Evolutionary conservation across 1,140 invertebrate species (phyloP).

Genomic region (Drosophila orosa): DNA sequence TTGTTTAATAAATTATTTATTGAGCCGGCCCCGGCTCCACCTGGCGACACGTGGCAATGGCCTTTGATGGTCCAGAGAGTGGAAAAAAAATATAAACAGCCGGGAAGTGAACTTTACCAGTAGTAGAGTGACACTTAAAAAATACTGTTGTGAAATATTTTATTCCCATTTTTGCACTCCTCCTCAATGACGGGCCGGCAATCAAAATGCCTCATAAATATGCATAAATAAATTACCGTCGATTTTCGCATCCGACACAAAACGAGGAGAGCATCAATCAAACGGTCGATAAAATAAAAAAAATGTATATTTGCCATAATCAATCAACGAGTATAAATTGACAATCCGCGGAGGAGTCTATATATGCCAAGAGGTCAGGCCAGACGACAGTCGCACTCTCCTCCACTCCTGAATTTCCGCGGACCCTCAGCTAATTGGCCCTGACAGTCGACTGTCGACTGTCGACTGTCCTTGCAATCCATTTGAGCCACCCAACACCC

Average conservation of each 20-base stretch:
- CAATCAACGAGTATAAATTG: constrained; percentile 47
- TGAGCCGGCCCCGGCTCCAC: constrained; percentile 13
- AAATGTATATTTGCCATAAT: constrained; percentile 54
- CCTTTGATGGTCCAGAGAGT: constrained; percentile 29
- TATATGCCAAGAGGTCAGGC: constrained; percentile 39
- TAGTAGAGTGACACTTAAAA: constrained; percentile 19
- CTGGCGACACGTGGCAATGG: constrained; percentile 49
- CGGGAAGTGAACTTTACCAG: constrained; percentile 11
- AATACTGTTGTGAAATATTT: constrained; percentile 6
- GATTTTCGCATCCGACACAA: constrained; percentile 19
- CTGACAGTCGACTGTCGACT: constrained; percentile 21
- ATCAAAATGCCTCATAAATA: constrained; percentile 42
- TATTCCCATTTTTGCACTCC: constrained; percentile 25
- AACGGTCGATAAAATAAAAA: constrained; percentile 35
- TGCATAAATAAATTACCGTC: constrained; percentile 47
- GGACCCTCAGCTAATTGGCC: constrained; percentile 40
- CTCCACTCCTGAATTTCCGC: not conserved
- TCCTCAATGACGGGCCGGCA: constrained; percentile 9
- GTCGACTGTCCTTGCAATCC: constrained; percentile 17
- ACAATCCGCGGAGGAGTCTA: constrained; percentile 35
- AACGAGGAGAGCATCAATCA: constrained; percentile 44
- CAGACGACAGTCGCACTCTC: not conserved
- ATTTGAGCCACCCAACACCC: not conserved
- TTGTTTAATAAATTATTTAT: constrained; percentile 81
- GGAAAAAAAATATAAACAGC: not conserved